These are phyloP conservation scores for Lasius platythorax DNA, from an alignment of 2,888 invertebrate genomes.

Conservation along the genomic window DNA sequence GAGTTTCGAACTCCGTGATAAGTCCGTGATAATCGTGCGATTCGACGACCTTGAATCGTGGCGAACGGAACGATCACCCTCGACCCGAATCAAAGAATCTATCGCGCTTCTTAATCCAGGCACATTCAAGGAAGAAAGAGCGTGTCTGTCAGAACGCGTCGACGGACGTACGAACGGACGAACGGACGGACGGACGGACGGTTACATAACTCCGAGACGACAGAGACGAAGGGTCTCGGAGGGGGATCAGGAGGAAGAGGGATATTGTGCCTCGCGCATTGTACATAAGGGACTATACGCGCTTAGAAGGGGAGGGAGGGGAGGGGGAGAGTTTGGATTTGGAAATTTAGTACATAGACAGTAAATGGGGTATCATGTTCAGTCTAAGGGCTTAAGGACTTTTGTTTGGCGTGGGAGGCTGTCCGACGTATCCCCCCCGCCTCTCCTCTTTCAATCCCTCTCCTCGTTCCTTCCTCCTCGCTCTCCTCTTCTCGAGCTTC, in stretches of 20 bases:
- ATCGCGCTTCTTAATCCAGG: slow-evolving; percentile 74
- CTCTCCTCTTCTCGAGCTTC: slow-evolving; percentile 5
- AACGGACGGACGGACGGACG: slow-evolving; percentile 80
- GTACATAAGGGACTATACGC: slow-evolving; percentile 60
- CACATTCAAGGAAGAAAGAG: slow-evolving; percentile 74
- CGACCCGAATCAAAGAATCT: slow-evolving; percentile 76
- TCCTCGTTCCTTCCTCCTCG: background rate
- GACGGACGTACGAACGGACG: slow-evolving; percentile 60
- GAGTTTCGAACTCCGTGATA: slow-evolving; percentile 4
- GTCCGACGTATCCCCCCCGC: slow-evolving; percentile 57
- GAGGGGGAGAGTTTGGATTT: slow-evolving; percentile 69
- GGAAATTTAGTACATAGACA: slow-evolving; percentile 84
- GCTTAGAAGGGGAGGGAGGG: slow-evolving; percentile 15
- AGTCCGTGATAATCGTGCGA: background rate
- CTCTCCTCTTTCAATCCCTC: slow-evolving; percentile 38
- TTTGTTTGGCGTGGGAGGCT: slow-evolving; percentile 86
- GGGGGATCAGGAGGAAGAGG: slow-evolving; percentile 33
- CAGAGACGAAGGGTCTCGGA: slow-evolving; percentile 35
- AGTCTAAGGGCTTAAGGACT: slow-evolving; percentile 85
- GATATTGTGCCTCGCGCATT: slow-evolving; percentile 76
- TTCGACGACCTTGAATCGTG: slow-evolving; percentile 22
- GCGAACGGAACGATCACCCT: slow-evolving; percentile 65
- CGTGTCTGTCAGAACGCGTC: slow-evolving; percentile 74
- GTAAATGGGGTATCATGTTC: slow-evolving; percentile 86
- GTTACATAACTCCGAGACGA: slow-evolving; percentile 82